A percentile compares a stretch with the other conserved stretches of the same genome.
These are phyloP conservation scores for Zygogramma bicolorata DNA, from an alignment of 2,888 invertebrate genomes.

Conservation along the genomic window DNA sequence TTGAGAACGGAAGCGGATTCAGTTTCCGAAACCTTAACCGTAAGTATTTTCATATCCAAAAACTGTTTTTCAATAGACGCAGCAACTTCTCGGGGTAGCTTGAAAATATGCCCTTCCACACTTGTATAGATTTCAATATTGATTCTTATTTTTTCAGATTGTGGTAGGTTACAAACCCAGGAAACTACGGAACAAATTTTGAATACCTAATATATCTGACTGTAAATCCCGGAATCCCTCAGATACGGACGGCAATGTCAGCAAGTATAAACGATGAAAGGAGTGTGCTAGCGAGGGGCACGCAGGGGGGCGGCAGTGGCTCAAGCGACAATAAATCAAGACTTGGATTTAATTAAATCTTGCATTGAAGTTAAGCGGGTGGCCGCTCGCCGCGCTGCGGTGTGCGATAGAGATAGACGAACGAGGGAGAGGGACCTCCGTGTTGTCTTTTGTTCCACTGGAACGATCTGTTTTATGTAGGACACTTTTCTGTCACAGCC, in stretches of 20 bases:
- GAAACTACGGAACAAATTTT: too few relatives aligned
- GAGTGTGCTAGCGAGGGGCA: slow-evolving; percentile 36
- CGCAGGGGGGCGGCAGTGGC: slow-evolving; percentile 44
- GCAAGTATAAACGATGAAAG: slow-evolving; percentile 52
- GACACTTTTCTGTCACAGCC: slow-evolving; percentile 1
- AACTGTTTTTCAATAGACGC: too few relatives aligned
- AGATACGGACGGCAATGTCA: slow-evolving; percentile 11
- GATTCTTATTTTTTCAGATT: too few relatives aligned
- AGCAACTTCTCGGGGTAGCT: too few relatives aligned
- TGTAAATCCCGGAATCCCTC: neutral
- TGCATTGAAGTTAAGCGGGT: slow-evolving; percentile 70
- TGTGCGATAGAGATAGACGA: slow-evolving; percentile 56
- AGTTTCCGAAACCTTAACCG: too few relatives aligned
- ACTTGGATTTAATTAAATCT: slow-evolving; percentile 71
- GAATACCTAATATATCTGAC: too few relatives aligned
- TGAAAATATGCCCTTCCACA: too few relatives aligned
- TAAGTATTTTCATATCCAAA: too few relatives aligned
- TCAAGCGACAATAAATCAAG: slow-evolving; percentile 70
- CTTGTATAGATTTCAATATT: too few relatives aligned
- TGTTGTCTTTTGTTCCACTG: slow-evolving; percentile 35
- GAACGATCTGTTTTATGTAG: neutral
- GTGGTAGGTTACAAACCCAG: too few relatives aligned
- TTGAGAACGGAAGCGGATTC: too few relatives aligned
- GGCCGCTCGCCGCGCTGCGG: slow-evolving; percentile 67
- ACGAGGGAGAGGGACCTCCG: slow-evolving; percentile 23